Percentiles rank a stretch among this genome's conserved stretches.
Evolutionary conservation across 2,888 invertebrate species (phyloP).

Genomic region (Lucinisca nassula): DNA sequence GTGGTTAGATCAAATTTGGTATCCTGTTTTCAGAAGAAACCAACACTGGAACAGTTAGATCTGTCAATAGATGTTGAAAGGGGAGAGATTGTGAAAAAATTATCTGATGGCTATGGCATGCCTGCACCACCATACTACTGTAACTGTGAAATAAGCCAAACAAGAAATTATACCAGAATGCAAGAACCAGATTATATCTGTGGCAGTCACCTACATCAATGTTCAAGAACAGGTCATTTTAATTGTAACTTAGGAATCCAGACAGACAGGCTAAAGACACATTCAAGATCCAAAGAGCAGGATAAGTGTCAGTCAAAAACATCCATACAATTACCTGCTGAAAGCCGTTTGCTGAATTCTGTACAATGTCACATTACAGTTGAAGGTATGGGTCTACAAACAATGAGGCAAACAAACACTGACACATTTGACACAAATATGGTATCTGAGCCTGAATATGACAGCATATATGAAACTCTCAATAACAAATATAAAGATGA

Average conservation of each 20-base stretch:
- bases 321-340: too few relatives aligned
- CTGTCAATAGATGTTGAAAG: constrained; percentile 70
- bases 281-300: too few relatives aligned
- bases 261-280: neutral
- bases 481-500: neutral
- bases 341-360: too few relatives aligned
- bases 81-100: constrained; percentile 62
- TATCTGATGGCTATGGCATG: neutral
- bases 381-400: too few relatives aligned
- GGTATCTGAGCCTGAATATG: neutral
- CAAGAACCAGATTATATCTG: neutral
- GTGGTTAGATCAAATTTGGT: too few relatives aligned
- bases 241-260: neutral
- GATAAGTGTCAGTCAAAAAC: too few relatives aligned
- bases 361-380: too few relatives aligned
- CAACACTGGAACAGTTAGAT: constrained; percentile 68
- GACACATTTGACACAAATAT: too few relatives aligned
- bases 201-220: too few relatives aligned
- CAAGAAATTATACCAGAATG: neutral
- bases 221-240: neutral
- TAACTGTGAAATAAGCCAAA: neutral
- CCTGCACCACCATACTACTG: neutral
- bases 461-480: neutral
- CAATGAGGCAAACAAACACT: too few relatives aligned
- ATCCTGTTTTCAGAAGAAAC: constrained; percentile 60